These are phyloP conservation scores for Steinernema hermaphroditum DNA, from an alignment of 2,888 invertebrate species.

Conservation along the genomic window DNA sequence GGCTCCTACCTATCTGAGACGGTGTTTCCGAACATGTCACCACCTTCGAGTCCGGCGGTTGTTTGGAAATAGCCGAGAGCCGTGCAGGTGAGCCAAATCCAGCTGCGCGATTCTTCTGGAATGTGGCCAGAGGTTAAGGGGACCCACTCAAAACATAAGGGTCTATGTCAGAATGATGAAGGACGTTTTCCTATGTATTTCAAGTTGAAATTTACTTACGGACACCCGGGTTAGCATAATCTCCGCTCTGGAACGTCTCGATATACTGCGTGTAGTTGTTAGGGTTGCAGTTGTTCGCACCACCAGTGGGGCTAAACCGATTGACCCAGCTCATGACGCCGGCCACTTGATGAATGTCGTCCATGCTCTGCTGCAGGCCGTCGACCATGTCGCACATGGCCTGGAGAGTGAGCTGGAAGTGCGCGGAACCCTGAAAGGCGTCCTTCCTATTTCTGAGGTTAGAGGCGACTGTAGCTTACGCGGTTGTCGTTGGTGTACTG, in stretches of 20 bases:
- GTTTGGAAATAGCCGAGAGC: conserved; percentile 58
- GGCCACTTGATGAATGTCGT: not conserved
- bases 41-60: conserved; percentile 50
- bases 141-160: too few relatives aligned
- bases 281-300: conserved; percentile 1
- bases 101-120: conserved; percentile 22
- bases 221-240: conserved; percentile 20
- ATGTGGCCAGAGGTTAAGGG: too few relatives aligned
- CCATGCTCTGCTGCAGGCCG: not conserved
- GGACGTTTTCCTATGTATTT: too few relatives aligned
- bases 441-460: not conserved
- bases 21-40: conserved; percentile 46
- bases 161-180: too few relatives aligned
- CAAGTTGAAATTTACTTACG: conserved; percentile 2
- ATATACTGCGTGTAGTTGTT: conserved; percentile 34
- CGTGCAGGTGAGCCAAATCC: conserved; percentile 51
- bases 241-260: conserved; percentile 16
- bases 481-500: conserved; percentile 57
- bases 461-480: not conserved
- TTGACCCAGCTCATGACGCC: conserved; percentile 27
- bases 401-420: not conserved
- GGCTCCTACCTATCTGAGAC: conserved; percentile 44
- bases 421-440: not conserved
- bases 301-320: not conserved
- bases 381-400: not conserved